Base-by-base conservation (phyloP, 2,888 invertebrate genomes). In the Cerceris ruficornis region DNA sequence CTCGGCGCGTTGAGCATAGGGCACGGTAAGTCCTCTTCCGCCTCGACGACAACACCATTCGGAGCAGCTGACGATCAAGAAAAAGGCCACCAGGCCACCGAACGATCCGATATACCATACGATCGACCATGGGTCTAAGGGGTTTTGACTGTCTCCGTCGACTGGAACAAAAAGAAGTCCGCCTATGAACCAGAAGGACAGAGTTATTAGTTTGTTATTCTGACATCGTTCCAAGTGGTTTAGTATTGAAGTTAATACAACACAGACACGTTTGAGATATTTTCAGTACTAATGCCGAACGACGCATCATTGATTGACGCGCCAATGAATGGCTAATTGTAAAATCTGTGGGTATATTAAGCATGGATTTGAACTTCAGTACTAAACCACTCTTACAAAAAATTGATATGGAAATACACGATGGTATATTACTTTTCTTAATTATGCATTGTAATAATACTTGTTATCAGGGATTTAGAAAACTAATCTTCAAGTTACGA, bases 61-160 rank as follows among this genome's bases (percentile, higher is more conserved):
- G 6, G 94, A 94, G 80, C 94, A 94, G 66, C 94, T 94, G 28
- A 94, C 93, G 8, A 94, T 92, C 50, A 94, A 91, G 88, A 94
- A 94, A 88, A 94, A 94, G 6, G 93, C 93, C 2, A 94, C 93
- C 17, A 94, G 89, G 0, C 94, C 94, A 6, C 94, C 94, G 83
- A 94, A 94, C 1, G 94, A 94, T 2, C 94, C 94, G 64, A 94
- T 93, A 91, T 94, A 94, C 94, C 94, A 94, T 7, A 94, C 92
- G 67, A 94, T 93, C 41, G 94, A 94, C 94, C 94, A 94, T 0
- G 94, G 93, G 83, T 94, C 94, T 84, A 93, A 82, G 0, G 92
- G 89, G 55, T 88, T 90, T 54, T 91, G 90, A 13, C 80, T 83
- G 1, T 89, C 86, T 28, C 75, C 75, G 49, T 87, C 82, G 46